These are phyloP conservation scores for Drosophila merina DNA, from an alignment of 2,888 invertebrate genomes.

Conservation along the genomic window DNA sequence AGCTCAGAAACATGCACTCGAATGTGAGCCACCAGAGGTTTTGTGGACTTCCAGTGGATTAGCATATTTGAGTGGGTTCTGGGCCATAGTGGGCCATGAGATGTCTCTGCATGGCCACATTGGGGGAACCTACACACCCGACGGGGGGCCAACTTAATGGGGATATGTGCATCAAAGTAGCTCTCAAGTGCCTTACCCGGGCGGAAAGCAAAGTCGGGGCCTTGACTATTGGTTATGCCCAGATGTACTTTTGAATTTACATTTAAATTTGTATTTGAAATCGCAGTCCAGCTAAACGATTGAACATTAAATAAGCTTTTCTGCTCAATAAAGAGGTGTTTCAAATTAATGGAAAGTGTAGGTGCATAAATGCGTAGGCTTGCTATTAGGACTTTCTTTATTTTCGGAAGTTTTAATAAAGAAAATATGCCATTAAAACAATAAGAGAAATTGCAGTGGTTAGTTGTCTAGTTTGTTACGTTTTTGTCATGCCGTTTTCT, in stretches of 20 bases:
- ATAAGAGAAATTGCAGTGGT: no score
- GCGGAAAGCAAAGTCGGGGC: background rate
- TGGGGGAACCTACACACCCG: conserved; percentile 13
- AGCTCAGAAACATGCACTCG: conserved; percentile 29
- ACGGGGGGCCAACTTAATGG: conserved; percentile 34
- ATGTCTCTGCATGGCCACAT: conserved; percentile 23
- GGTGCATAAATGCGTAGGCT: background rate
- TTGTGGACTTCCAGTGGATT: conserved; percentile 47
- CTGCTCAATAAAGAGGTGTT: conserved; percentile 6
- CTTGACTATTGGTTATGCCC: conserved; percentile 9
- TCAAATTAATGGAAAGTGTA: background rate
- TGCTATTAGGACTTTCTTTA: no score
- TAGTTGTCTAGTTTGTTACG: background rate
- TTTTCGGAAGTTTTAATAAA: no score
- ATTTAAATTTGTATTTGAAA: conserved; percentile 26
- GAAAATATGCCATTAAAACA: no score
- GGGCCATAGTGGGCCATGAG: conserved; percentile 19
- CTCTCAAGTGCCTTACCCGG: conserved; percentile 26
- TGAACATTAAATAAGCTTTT: conserved; percentile 13
- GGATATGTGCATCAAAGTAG: conserved; percentile 38
- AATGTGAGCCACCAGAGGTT: conserved; percentile 27
- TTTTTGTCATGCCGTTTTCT: background rate
- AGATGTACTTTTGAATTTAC: conserved; percentile 12
- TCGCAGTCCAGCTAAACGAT: conserved; percentile 21
- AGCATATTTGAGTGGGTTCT: conserved; percentile 55